These are phyloP conservation scores for Eulimnadia texana DNA, from an alignment of 1,140 invertebrate species.

Conservation along the genomic window DNA sequence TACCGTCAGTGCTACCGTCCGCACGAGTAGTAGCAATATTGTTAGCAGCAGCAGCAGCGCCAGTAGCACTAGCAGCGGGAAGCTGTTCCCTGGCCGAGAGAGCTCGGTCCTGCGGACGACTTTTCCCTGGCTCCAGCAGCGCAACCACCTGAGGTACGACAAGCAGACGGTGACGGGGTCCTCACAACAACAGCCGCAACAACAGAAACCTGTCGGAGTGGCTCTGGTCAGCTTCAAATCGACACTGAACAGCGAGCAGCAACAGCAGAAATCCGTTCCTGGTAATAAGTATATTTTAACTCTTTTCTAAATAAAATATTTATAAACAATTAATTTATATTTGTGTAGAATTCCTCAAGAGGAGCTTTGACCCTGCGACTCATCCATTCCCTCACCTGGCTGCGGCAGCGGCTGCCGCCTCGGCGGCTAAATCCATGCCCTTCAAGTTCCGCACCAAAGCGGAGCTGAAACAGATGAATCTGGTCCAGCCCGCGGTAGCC, in stretches of 20 bases:
- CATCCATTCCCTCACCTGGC: not conserved
- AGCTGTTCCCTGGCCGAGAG: not conserved
- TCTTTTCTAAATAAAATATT: too few relatives aligned
- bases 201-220: conserved; percentile 4
- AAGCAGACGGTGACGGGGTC: too few relatives aligned
- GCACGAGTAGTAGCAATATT: not conserved
- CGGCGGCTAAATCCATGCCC: not conserved
- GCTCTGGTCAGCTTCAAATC: conserved; percentile 1
- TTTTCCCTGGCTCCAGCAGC: not conserved
- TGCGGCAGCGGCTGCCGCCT: too few relatives aligned
- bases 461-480: conserved; percentile 4
- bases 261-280: not conserved
- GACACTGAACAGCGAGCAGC: not conserved
- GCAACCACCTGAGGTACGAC: not conserved
- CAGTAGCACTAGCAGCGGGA: not conserved
- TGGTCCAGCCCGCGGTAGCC: not conserved
- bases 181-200: not conserved
- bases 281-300: too few relatives aligned
- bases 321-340: too few relatives aligned
- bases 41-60: not conserved
- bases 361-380: not conserved
- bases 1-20: conserved; percentile 1
- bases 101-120: not conserved
- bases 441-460: conserved; percentile 7
- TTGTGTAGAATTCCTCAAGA: not conserved